phyloP scores from a whole-genome alignment of 2,113 vertebrate species.

The Brienomyrus brachyistius region DNA sequence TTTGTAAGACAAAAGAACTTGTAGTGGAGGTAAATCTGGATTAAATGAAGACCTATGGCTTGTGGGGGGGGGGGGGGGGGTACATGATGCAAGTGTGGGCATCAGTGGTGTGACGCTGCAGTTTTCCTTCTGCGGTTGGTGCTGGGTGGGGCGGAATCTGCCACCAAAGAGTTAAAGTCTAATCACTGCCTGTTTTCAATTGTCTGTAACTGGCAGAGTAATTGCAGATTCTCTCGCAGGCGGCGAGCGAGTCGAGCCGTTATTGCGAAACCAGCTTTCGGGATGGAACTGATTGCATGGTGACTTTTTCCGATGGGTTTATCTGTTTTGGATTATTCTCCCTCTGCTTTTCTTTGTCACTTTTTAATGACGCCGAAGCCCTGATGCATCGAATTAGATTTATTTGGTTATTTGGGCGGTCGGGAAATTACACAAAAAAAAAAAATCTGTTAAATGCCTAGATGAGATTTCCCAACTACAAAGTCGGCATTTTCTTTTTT shows the following conservation, averaged over 20 bases:
- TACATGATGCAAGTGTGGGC: neutral
- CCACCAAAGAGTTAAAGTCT: neutral
- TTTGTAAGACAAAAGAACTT: neutral
- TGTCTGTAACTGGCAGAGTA: neutral
- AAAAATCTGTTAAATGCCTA: neutral
- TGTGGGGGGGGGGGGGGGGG: neutral
- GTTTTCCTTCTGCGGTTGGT: neutral
- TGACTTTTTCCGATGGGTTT: neutral
- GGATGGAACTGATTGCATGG: neutral
- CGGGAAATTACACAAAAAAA: neutral
- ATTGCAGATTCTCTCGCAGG: neutral
- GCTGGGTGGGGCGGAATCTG: neutral
- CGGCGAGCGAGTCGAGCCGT: neutral
- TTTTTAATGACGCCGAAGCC: neutral
- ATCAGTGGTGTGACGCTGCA: neutral
- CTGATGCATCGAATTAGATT: neutral
- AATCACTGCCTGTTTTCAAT: neutral
- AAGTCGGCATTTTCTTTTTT: constrained; percentile 12
- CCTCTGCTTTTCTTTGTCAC: neutral
- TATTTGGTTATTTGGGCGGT: constrained; percentile 4
- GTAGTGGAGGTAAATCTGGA: neutral
- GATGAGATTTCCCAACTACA: constrained; percentile 10
- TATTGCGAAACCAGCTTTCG: neutral
- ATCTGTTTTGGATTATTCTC: neutral
- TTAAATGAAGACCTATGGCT: neutral